Conservation (phyloP, 1,140 invertebrate genomes). For the Pinna nobilis region DNA sequence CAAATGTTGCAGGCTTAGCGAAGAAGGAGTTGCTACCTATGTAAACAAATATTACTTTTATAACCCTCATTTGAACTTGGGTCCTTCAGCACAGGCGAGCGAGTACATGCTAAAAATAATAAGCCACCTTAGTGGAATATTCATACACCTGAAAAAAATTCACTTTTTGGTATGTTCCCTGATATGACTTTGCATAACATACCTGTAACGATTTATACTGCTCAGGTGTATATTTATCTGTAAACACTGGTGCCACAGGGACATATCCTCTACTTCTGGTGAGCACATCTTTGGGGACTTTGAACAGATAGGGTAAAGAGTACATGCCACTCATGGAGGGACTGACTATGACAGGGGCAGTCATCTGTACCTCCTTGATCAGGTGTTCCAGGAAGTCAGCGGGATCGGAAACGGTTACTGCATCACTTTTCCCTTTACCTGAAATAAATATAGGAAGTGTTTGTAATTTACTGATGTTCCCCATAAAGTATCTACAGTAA, state of each 20-base stretch:
- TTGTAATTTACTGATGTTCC: conserved; percentile 54
- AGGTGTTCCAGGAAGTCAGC: conserved; percentile 65
- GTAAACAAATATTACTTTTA: too few species aligned
- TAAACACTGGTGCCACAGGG: conserved; percentile 74
- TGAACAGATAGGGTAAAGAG: conserved; percentile 72
- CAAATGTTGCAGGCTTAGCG: too few species aligned
- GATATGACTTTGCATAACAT: too few species aligned
- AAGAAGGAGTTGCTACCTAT: too few species aligned
- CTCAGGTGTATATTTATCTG: conserved; percentile 49
- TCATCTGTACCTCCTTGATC: conserved; percentile 53
- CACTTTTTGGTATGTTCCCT: too few species aligned
- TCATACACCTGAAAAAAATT: too few species aligned
- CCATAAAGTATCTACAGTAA: neutral
- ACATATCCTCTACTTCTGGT: conserved; percentile 69
- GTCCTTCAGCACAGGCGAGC: too few species aligned
- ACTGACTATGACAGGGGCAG: conserved; percentile 71
- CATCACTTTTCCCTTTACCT: conserved; percentile 59
- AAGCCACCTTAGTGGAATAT: too few species aligned
- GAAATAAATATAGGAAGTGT: too few species aligned
- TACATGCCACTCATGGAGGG: conserved; percentile 77
- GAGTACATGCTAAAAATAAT: too few species aligned
- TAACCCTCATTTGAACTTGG: too few species aligned
- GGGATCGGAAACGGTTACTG: conserved; percentile 31
- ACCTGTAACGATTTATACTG: conserved; percentile 58
- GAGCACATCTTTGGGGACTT: conserved; percentile 42